A percentile compares a stretch with the other conserved stretches of the same genome.
Evolutionary conservation across 2,113 vertebrate species (phyloP).

Genomic region (Mixornis gularis): DNA sequence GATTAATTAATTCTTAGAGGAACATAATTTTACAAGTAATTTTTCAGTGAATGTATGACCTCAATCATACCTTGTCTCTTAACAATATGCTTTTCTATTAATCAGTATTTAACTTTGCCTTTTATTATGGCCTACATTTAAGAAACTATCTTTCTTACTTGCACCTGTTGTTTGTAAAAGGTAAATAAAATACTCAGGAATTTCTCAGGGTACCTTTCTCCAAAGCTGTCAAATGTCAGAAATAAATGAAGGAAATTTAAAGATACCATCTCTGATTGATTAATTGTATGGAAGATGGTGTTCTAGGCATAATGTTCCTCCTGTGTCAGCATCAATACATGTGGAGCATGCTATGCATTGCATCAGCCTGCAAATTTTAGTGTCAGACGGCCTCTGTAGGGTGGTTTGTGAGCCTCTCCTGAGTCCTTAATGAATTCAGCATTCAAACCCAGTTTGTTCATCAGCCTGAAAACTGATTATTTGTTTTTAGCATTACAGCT

Average conservation of each 20-base stretch:
- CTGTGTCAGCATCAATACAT: background rate
- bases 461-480: background rate
- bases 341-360: background rate
- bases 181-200: background rate
- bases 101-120: background rate
- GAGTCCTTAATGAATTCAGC: background rate
- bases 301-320: background rate
- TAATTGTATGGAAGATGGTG: background rate
- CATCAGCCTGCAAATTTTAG: background rate
- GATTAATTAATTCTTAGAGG: slow-evolving; percentile 23
- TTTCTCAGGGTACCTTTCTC: background rate
- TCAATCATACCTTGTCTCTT: background rate
- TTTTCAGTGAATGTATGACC: background rate
- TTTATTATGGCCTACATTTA: background rate
- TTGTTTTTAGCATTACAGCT: background rate
- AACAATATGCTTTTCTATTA: background rate
- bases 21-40: background rate
- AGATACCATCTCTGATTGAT: background rate
- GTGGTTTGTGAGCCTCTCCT: background rate
- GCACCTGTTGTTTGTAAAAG: background rate
- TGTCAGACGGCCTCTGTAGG: background rate
- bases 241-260: background rate
- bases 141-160: background rate
- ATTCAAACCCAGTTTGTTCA: background rate
- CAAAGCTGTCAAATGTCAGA: background rate